These are phyloP conservation scores for Gymnothorax javanicus DNA, from an alignment of 2,797 vertebrate species.

Conservation along the genomic window DNA sequence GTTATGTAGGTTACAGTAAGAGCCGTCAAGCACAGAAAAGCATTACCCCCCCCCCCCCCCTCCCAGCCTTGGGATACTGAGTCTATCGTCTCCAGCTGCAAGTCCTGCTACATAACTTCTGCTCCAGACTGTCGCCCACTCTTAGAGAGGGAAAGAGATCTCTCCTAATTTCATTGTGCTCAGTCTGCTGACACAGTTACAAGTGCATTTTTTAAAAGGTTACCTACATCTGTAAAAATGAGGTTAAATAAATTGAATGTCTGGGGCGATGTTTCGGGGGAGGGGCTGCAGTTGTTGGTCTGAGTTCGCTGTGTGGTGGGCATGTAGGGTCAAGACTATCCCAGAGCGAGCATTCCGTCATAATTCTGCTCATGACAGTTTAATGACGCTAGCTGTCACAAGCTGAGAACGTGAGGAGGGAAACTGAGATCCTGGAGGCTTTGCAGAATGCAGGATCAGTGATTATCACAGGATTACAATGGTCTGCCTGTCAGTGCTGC, in stretches of 20 bases:
- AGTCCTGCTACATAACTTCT: not conserved
- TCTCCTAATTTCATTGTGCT: not conserved
- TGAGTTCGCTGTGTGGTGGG: not conserved
- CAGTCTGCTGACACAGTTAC: not conserved
- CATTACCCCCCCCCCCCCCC: not conserved
- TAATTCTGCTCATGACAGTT: conserved; percentile 14
- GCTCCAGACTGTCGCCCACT: not conserved
- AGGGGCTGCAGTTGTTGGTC: not conserved
- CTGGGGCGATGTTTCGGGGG: too few relatives aligned
- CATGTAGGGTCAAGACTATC: conserved; percentile 23
- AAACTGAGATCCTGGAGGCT: conserved; percentile 24
- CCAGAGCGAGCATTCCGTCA: conserved; percentile 22
- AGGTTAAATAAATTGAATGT: not conserved
- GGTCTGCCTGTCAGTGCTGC: conserved; percentile 37
- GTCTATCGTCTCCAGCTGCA: not conserved
- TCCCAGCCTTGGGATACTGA: not conserved
- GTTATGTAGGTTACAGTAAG: not conserved
- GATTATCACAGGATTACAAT: conserved; percentile 44
- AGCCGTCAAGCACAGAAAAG: not conserved
- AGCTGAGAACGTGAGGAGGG: conserved; percentile 30
- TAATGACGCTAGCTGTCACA: conserved; percentile 33
- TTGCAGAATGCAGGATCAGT: conserved; percentile 46
- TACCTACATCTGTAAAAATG: not conserved
- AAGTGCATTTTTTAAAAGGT: conserved; percentile 7
- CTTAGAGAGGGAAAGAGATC: not conserved